Evolutionary conservation across 2,797 vertebrate species (phyloP), one percentile per base, ranked within the genome.

Genomic region (Microctenopoma steveboyesi): DNA sequence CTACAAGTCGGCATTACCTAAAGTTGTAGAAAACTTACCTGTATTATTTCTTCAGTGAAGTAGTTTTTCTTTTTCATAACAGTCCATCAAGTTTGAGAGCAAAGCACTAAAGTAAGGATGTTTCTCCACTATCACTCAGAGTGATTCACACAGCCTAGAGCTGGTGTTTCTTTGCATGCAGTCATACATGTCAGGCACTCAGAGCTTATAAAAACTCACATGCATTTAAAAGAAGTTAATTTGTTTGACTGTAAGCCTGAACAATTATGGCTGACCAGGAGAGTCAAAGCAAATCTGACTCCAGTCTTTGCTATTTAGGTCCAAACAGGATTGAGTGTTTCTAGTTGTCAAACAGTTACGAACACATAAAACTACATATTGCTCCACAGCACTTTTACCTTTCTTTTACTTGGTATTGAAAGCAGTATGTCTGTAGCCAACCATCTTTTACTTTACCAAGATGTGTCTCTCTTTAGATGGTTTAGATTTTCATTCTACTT

Each of bases 31-130:
- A 14, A 0, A 2, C 39, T 55, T 13, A 58, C n/a, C 18, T 53
- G 16, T 25, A 53, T 13, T 39, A 40, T 62, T 45, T 52, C 12
- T 3, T 2, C 5, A 64, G 35, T 52, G 4, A 13, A 53, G 40
- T 40, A 7, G 11, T 46, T 50, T 9, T 62, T 33, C 7, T 33
- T 16, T 37, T 35, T 56, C 39, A 3, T 13, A 11, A 49, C 25
- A 72, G 25, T 30, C 6, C 2, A 25, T n/a, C 16, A 61, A 61
- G 16, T 10, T 45, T 58, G 42, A 50, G 47, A 72, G n/a, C 10
- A 2, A 10, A 16, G 4, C 5, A 42, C 16, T 5, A 56, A 1
- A 52, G 37, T 18, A 48, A 7, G 14, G 22, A 8, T 51, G 49
- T 54, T 50, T 3, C n/a, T 8, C 16, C 43, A 33, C 53, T 42